Conservation (phyloP, 1,140 invertebrate species). For the Pseudomyrmex sp. region DNA sequence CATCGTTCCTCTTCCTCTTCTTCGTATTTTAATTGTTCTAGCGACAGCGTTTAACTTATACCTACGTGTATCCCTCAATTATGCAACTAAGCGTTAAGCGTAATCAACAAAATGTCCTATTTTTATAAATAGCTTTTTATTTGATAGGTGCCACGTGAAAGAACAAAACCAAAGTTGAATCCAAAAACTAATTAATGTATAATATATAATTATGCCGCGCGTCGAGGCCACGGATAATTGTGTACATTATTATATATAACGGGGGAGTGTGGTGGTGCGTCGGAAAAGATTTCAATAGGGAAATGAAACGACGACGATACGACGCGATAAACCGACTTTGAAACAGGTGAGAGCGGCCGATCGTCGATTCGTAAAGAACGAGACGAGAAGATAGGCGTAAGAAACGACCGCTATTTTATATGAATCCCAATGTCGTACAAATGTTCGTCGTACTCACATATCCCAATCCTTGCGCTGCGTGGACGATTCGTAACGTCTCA, state of each 20-base stretch:
- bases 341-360: slow-evolving; percentile 65
- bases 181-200: slow-evolving; percentile 47
- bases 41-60: slow-evolving; percentile 42
- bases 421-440: slow-evolving; percentile 83
- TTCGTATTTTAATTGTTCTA: slow-evolving; percentile 40
- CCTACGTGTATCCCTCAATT: slow-evolving; percentile 34
- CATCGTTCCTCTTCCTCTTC: slow-evolving; percentile 52
- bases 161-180: slow-evolving; percentile 56
- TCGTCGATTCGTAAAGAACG: slow-evolving; percentile 72
- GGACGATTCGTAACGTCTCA: slow-evolving; percentile 59
- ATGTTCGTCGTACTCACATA: slow-evolving; percentile 82
- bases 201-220: slow-evolving; percentile 48
- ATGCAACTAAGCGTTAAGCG: slow-evolving; percentile 34
- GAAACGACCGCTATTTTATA: slow-evolving; percentile 84
- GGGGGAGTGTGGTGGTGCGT: slow-evolving; percentile 22
- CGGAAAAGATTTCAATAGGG: slow-evolving; percentile 15
- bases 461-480: slow-evolving; percentile 75
- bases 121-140: slow-evolving; percentile 60
- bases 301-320: slow-evolving; percentile 37
- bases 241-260: slow-evolving; percentile 55
- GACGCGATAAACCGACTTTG: slow-evolving; percentile 57
- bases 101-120: slow-evolving; percentile 55
- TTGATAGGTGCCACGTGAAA: slow-evolving; percentile 20
- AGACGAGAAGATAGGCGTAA: slow-evolving; percentile 79
- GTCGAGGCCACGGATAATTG: slow-evolving; percentile 42